Percentiles rank a stretch among this genome's conserved stretches.
These are phyloP conservation scores for Scaptomyza reducta DNA, from an alignment of 2,888 invertebrate genomes.

Conservation along the genomic window DNA sequence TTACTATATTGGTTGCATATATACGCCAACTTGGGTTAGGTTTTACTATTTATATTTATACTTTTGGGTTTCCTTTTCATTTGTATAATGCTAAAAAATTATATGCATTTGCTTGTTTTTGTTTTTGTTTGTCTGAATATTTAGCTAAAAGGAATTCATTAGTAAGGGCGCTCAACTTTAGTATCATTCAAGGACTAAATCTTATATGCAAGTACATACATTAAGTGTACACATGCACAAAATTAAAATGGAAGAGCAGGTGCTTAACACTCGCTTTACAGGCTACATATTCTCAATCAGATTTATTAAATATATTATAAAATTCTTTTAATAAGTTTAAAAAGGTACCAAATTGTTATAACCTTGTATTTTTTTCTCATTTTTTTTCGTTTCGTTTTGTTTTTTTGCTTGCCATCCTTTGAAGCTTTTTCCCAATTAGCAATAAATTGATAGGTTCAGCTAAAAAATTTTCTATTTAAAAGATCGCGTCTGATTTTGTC, in stretches of 20 bases:
- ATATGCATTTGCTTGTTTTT: constrained; percentile 64
- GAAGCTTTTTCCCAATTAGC: constrained; percentile 65
- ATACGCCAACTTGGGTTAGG: constrained; percentile 59
- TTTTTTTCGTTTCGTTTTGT: constrained; percentile 19
- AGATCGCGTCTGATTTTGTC: constrained; percentile 51
- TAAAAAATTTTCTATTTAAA: constrained; percentile 79
- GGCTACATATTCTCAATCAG: constrained; percentile 69
- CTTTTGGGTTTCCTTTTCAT: constrained; percentile 42
- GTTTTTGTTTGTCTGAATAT: constrained; percentile 72
- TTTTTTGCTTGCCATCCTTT: constrained; percentile 20
- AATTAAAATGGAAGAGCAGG: constrained; percentile 72
- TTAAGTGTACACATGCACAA: constrained; percentile 36
- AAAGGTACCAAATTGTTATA: constrained; percentile 81
- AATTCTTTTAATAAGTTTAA: constrained; percentile 63
- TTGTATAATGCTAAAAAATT: constrained; percentile 80
- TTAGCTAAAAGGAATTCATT: constrained; percentile 83
- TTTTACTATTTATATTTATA: constrained; percentile 59
- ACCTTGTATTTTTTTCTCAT: constrained; percentile 57
- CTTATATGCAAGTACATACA: constrained; percentile 29
- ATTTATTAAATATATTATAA: constrained; percentile 50
- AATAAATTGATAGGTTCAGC: constrained; percentile 49
- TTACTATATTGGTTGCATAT: constrained; percentile 64
- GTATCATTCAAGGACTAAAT: constrained; percentile 69
- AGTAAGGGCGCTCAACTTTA: constrained; percentile 78
- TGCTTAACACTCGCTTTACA: constrained; percentile 57